Conservation (phyloP, 1,140 invertebrate species). For the Episyrphus balteatus region DNA sequence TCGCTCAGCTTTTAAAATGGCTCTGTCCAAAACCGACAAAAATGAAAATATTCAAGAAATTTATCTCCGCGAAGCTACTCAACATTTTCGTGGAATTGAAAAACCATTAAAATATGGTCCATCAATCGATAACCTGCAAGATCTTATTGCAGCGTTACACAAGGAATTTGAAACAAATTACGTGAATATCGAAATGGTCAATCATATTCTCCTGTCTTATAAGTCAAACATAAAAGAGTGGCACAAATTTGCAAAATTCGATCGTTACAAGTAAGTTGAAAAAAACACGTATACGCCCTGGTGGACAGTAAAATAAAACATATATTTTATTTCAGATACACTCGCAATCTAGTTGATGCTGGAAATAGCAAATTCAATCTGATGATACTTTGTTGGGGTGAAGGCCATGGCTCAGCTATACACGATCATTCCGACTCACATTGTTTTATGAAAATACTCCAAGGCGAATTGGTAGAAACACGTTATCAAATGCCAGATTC, state of each 20-base stretch:
- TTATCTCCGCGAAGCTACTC: conserved; percentile 28
- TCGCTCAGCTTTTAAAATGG: conserved; percentile 24
- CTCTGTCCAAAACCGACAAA: conserved; percentile 26
- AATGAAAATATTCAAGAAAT: conserved; percentile 21
- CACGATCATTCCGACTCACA: conserved; percentile 95
- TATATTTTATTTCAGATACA: conserved; percentile 55
- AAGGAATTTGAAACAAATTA: conserved; percentile 61
- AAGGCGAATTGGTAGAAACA: conserved; percentile 59
- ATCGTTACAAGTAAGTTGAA: conserved; percentile 68
- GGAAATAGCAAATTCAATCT: conserved; percentile 98
- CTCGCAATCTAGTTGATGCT: conserved; percentile 82
- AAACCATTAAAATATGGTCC: conserved; percentile 34
- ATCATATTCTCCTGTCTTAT: conserved; percentile 73
- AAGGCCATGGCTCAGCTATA: conserved; percentile 87
- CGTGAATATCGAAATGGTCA: conserved; percentile 82
- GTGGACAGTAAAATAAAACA: neutral
- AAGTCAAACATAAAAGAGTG: conserved; percentile 82
- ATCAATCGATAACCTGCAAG: conserved; percentile 46
- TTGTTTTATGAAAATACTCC: conserved; percentile 92
- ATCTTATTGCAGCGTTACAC: conserved; percentile 62
- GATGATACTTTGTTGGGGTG: conserved; percentile 94
- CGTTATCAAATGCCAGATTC: conserved; percentile 34
- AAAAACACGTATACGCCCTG: neutral
- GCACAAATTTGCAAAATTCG: conserved; percentile 91
- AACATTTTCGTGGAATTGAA: conserved; percentile 28